Evolutionary conservation across 2,888 invertebrate species (phyloP).

Genomic region (Leistus spinibarbis): DNA sequence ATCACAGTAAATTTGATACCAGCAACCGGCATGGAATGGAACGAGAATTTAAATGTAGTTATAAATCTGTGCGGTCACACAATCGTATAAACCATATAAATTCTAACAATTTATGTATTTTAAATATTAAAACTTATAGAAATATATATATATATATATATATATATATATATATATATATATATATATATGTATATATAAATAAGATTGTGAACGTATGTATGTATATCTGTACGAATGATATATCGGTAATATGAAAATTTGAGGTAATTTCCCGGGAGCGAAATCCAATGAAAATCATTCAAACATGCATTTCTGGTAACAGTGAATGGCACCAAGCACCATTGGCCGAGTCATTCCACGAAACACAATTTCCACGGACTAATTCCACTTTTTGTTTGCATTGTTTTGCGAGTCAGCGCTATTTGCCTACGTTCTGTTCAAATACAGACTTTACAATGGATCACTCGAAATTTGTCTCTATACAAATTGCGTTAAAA

Average conservation of each 20-base stretch:
- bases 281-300: neutral
- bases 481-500: neutral
- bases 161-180: too few relatives aligned
- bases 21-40: neutral
- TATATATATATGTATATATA: too few relatives aligned
- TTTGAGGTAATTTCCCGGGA: too few relatives aligned
- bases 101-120: too few relatives aligned
- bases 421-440: neutral
- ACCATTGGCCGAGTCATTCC: neutral
- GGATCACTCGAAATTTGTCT: too few relatives aligned
- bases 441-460: too few relatives aligned
- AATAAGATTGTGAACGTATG: too few relatives aligned
- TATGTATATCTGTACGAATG: too few relatives aligned
- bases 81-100: neutral
- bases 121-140: too few relatives aligned
- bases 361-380: neutral
- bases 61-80: neutral
- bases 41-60: neutral
- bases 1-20: neutral
- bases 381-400: neutral
- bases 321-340: neutral
- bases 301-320: neutral
- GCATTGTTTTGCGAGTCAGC: neutral
- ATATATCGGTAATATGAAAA: too few relatives aligned
- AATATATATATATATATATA: too few relatives aligned